Evolutionary conservation across 1,140 invertebrate genomes (phyloP).

Genomic region (Dufourea novaeangliae): DNA sequence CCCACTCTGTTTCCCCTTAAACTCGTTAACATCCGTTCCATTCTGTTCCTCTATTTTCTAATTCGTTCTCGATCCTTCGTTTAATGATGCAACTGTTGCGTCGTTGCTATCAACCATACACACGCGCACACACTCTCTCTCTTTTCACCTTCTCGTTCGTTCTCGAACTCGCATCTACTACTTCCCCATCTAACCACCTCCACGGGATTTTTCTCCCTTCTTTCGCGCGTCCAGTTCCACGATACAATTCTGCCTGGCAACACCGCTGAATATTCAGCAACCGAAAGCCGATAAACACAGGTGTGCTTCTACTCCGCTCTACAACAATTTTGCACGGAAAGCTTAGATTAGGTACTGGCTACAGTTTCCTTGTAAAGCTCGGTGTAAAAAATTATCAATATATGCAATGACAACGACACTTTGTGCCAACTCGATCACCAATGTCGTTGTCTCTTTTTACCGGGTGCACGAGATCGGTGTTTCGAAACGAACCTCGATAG

Average conservation of each 20-base stretch:
- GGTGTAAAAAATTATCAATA: too few species aligned
- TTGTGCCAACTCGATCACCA: too few species aligned
- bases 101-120: neutral
- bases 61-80: conserved; percentile 26
- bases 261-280: conserved; percentile 62
- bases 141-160: conserved; percentile 8
- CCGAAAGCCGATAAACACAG: conserved; percentile 55
- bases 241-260: conserved; percentile 58
- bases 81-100: conserved; percentile 34
- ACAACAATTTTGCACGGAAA: too few species aligned
- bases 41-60: neutral
- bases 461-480: too few species aligned
- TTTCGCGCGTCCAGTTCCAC: conserved; percentile 35
- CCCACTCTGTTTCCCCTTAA: neutral
- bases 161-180: neutral
- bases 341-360: too few species aligned
- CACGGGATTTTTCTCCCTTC: neutral
- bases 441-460: too few species aligned
- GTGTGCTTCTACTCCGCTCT: neutral
- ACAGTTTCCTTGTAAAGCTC: too few species aligned
- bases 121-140: neutral
- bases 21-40: neutral
- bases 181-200: neutral
- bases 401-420: too few species aligned
- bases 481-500: too few species aligned